Percentiles rank a stretch among this genome's conserved stretches.
These are phyloP conservation scores for Pimephales promelas DNA, from an alignment of 2,113 vertebrate species.

Conservation along the genomic window DNA sequence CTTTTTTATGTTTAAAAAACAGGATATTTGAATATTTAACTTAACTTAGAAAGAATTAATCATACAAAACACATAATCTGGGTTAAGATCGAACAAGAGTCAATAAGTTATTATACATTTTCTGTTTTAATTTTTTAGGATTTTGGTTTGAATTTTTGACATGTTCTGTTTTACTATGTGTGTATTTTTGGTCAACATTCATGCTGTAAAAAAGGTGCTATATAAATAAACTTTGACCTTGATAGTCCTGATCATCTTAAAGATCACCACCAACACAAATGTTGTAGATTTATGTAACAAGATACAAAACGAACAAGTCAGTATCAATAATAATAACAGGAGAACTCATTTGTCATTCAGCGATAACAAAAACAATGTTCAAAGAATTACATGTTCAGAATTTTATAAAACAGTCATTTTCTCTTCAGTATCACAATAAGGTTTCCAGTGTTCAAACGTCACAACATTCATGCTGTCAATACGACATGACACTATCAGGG, in stretches of 20 bases:
- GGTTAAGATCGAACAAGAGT: too few relatives aligned
- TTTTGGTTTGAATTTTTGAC: too few relatives aligned
- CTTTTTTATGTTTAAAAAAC: too few relatives aligned
- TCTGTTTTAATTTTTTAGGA: too few relatives aligned
- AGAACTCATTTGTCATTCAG: not conserved
- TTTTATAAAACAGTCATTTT: conserved; percentile 9
- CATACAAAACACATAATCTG: too few relatives aligned
- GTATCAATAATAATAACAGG: not conserved
- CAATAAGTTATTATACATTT: too few relatives aligned
- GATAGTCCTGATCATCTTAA: not conserved
- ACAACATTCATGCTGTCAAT: conserved; percentile 5
- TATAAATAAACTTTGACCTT: too few relatives aligned
- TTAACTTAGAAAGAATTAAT: too few relatives aligned
- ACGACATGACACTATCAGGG: not conserved
- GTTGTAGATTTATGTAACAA: conserved; percentile 11
- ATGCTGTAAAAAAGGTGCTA: too few relatives aligned
- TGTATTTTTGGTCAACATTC: too few relatives aligned
- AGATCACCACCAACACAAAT: not conserved
- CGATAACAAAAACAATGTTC: not conserved
- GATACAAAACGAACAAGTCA: not conserved
- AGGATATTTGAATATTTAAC: too few relatives aligned
- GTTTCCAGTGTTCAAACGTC: conserved; percentile 17
- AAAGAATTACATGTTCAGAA: not conserved
- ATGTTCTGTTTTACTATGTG: too few relatives aligned
- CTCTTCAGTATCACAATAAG: not conserved